Evolutionary conservation across 2,888 invertebrate species (phyloP), one percentile per base, ranked within the genome.

Genomic region (Cenopis cana): DNA sequence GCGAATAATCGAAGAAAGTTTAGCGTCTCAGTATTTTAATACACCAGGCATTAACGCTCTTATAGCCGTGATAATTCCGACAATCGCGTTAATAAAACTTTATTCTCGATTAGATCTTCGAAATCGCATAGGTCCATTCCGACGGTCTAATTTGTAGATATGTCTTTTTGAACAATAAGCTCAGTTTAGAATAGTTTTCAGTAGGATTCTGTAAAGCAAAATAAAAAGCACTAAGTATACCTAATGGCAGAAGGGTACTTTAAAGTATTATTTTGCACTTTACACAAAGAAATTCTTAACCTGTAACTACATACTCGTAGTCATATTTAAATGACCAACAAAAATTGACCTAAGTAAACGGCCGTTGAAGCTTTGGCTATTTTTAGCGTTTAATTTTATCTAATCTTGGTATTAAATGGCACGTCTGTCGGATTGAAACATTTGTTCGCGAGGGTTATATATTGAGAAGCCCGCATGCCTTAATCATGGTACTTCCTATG

Each of bases 381-480:
- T 65, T 64, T 69, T 38, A 56, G 17, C 14, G 17, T 41, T 8
- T 6, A 38, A 49, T 54, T 64, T 65, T 55, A 71, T 71, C 66
- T 71, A 61, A 60, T 67, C 66, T 60, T 56, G 20, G 54, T 54
- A 54, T 66, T 55, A 59, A 69, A 56, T 56, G 38, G 66, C 65
- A 12, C 14, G 60, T 64, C 52, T 38, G 64, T 59, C 38, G 17
- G 62, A 0, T 50, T 66, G 66, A 61, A 67, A 61, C 67, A 55
- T 71, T 66, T 33, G 54, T 66, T 66, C 38, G 29, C 24, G 54
- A 24, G 50, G 20, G 61, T 67, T 52, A 67, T 73, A 81, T 82
- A 83, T 78, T 77, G 81, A 78, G 82, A 81, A 78, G 78, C 91
- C 90, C 90, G 89, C 89, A 91, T 90, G 78, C 76, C 77, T 75